Evolutionary conservation across 2,888 invertebrate species (phyloP), one percentile per base, ranked within the genome.

Genomic region (Eueremaeus valkanovi): DNA sequence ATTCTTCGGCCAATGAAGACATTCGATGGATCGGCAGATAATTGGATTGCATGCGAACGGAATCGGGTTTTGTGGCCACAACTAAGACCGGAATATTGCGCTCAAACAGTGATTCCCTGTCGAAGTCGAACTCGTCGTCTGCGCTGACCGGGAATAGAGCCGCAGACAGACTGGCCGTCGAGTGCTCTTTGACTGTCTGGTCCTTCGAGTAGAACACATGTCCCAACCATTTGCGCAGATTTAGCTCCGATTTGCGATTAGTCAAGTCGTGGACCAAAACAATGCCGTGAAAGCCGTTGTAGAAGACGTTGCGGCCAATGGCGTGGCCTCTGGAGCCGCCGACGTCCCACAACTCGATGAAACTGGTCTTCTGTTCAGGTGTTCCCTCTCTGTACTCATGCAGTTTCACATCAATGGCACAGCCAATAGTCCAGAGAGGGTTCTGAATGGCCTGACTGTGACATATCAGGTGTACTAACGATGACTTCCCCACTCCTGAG

Each of bases 231-330:
- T 92, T 92, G 78, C 91, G 89, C 77, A 98, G 86, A 85, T 97
- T 96, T 77, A 92, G 89, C 83, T 97, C 94, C 74, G 96, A 96
- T 84, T 97, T 97, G 79, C 93, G 88, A 84, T 99, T 99, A 6
- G 94, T 94, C 81, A 98, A 86, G 85, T 99, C 99, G 83, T 99
- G 97, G 1, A 98, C 96, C 77, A 99, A 86, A 80, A 99, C 93
- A 45, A 97, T 90, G 77, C 97, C 99, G 86, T 97, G 92, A 76
- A 92, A 91, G 40, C 93, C 91, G 82, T 92, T 90, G 84, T 97
- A 97, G 84, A 98, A 98, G 1, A 97, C 93, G 78, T 90, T 88
- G 81, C 97, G 87, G n/a, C 94, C 91, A 83, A 93, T 95, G 82
- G 92, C 88, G 83, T 99, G 98, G 81, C 90, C 92, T 78, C 92